Percentiles rank a stretch among this genome's conserved stretches.
Evolutionary conservation across 1,140 invertebrate species (phyloP).

Genomic region (Samia ricini): DNA sequence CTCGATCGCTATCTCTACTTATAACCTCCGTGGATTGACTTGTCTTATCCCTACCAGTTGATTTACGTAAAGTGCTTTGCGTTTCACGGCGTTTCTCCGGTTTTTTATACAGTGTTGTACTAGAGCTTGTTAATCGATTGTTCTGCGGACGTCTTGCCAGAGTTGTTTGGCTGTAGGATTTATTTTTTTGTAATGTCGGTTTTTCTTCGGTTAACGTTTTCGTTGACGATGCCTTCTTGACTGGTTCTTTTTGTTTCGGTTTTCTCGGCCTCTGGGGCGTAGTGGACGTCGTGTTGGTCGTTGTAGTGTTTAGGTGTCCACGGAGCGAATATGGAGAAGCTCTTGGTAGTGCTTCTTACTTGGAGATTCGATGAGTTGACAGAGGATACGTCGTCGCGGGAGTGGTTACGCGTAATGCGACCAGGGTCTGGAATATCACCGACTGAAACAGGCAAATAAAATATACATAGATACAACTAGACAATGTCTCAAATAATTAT

Average conservation of each 20-base stretch:
- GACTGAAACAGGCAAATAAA: conserved; percentile 70
- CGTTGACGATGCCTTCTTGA: conserved; percentile 54
- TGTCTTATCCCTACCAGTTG: conserved; percentile 61
- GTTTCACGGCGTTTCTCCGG: conserved; percentile 69
- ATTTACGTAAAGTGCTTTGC: conserved; percentile 72
- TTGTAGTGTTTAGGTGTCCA: conserved; percentile 87
- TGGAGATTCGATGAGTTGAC: conserved; percentile 80
- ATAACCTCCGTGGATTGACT: conserved; percentile 82
- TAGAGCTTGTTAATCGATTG: conserved; percentile 52
- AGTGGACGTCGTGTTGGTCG: conserved; percentile 88
- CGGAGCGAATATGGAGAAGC: conserved; percentile 89
- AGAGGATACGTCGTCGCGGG: conserved; percentile 84
- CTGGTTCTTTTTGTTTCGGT: conserved; percentile 40
- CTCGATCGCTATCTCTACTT: conserved; percentile 65
- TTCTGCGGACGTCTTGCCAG: conserved; percentile 52
- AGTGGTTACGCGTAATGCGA: conserved; percentile 78
- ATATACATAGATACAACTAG: not conserved
- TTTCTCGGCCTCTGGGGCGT: conserved; percentile 82
- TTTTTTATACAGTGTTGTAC: conserved; percentile 57
- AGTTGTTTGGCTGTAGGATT: conserved; percentile 68
- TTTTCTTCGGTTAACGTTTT: conserved; percentile 49
- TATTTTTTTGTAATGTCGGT: conserved; percentile 55
- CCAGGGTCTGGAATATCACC: conserved; percentile 85
- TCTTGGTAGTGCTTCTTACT: conserved; percentile 87
- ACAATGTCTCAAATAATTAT: too few relatives aligned